Base-by-base conservation (phyloP, 2,797 vertebrate species). In the Oreortyx pictus region DNA sequence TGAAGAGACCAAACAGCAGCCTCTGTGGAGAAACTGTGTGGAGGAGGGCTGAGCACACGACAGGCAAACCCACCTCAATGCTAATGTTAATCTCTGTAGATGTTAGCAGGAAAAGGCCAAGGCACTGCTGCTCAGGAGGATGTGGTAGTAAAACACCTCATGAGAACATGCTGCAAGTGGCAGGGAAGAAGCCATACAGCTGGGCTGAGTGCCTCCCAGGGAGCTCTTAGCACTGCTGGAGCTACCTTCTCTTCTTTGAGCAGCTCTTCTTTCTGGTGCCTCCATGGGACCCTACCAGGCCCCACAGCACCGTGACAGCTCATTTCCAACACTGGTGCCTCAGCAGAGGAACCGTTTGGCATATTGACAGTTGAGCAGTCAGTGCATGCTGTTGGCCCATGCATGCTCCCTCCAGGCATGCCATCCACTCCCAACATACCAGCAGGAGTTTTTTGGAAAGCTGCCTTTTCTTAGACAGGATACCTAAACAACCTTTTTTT, bases 401-500 rank as follows among this genome's bases (percentile, higher is more conserved):
- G 31, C 74, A 84, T n/a, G n/a, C 41, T 23, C 31, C 49, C 43
- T n/a, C 19, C 15, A 54, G 22, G 41, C 35, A 87, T 61, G 24
- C 23, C 37, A 52, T 47, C 27, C 72, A 43, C 46, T 73, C 52
- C 43, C 50, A 43, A 49, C 59, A 5, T 94, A 93, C 90, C 88
- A 83, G 62, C 41, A 57, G 65, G 10, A 94, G 85, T 61, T 94
- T 94, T 72, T 46, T 82, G 59, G 76, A 86, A 61, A 91, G 85
- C 61, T 61, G 72, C 35, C 80, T 89, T 93, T 74, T 89, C 91
- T 91, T 92, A 90, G 46, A 37, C 66, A 57, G 81, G 82, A 18
- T 35, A 24, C 82, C 74, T 91, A 88, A 84, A 29, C 64, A 88
- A 50, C n/a, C n/a, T n/a, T n/a, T n/a, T n/a, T n/a, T n/a, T n/a